Evolutionary conservation across 2,888 invertebrate genomes (phyloP), one percentile per base, ranked within the genome.

Genomic region (Andrena bucephala): DNA sequence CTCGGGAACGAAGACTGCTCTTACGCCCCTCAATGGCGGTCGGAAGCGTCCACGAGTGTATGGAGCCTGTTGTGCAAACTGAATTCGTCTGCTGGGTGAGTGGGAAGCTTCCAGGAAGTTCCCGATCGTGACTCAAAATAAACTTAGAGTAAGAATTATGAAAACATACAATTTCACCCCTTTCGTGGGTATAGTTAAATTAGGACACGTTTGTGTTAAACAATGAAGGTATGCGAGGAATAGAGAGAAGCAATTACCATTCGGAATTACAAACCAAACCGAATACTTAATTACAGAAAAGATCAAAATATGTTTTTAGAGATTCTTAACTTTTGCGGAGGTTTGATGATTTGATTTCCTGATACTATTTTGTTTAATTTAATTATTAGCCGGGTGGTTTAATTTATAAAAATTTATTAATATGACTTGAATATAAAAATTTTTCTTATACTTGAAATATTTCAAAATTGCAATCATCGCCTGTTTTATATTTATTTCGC

Each of bases 21-120:
- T 57, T 63, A 48, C 57, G 50, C 50, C 60, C 29, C 36, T 73
- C 62, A 42, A 36, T 57, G 72, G 42, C 29, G 70, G 24, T 73
- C 20, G 63, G 69, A 73, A 66, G 27, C 72, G 66, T 72, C 68
- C 72, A 62, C 68, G 69, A 60, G 77, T 24, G 42, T 52, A 63
- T 24, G 65, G 63, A 33, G 69, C 59, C 68, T 70, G 70, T 76
- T 62, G 67, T 71, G 48, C 65, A 54, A 70, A 52, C 42, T 66
- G 66, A 60, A 63, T 60, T 67, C 52, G 29, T 57, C 69, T 71
- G 50, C 50, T 20, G 60, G 27, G 13, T 36, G 29, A 31, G 54
- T 54, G 24, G 50, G 42, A 24, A 31, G 70, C 65, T 68, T 63
- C 60, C 72, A 52, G 66, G 66, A 77, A 73, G 42, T 24, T 60